Conservation (phyloP, 1,140 invertebrate species). For the Caenorhabditis latens region DNA sequence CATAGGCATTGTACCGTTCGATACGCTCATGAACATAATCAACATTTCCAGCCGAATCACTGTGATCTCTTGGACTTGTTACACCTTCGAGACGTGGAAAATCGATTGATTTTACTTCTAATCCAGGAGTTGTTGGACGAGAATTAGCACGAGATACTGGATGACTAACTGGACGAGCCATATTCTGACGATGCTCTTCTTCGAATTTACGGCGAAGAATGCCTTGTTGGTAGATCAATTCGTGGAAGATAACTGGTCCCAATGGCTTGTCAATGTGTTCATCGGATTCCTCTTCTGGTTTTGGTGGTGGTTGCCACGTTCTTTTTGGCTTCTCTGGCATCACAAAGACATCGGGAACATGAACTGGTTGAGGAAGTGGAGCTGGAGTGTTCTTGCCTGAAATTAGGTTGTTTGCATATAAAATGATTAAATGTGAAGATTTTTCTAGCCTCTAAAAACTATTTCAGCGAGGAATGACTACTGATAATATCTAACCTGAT, state of each 20-base stretch:
- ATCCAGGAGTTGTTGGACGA: conserved; percentile 29
- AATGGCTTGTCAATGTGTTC: conserved; percentile 36
- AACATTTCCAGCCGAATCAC: conserved; percentile 6
- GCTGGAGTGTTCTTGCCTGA: conserved; percentile 29
- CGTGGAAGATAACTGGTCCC: conserved; percentile 14
- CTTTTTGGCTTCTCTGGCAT: conserved; percentile 24
- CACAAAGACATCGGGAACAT: not conserved
- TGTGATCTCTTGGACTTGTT: conserved; percentile 11
- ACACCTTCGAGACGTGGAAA: conserved; percentile 15
- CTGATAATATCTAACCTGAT: too few species aligned
- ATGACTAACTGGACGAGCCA: conserved; percentile 11
- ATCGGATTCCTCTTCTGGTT: not conserved
- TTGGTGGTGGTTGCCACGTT: conserved; percentile 30
- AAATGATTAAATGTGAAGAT: too few species aligned
- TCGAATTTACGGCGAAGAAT: conserved; percentile 15
- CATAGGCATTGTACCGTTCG: conserved; percentile 42
- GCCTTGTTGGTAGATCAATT: conserved; percentile 33
- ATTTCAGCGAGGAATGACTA: too few species aligned
- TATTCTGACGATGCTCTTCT: not conserved
- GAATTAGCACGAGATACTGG: conserved; percentile 37
- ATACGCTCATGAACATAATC: conserved; percentile 50
- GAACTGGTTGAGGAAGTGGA: conserved; percentile 18
- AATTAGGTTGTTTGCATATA: not conserved
- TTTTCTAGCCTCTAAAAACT: too few species aligned
- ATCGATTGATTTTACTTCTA: conserved; percentile 10